Evolutionary conservation across 2,113 vertebrate species (phyloP).

Genomic region (Eubucco bourcierii): DNA sequence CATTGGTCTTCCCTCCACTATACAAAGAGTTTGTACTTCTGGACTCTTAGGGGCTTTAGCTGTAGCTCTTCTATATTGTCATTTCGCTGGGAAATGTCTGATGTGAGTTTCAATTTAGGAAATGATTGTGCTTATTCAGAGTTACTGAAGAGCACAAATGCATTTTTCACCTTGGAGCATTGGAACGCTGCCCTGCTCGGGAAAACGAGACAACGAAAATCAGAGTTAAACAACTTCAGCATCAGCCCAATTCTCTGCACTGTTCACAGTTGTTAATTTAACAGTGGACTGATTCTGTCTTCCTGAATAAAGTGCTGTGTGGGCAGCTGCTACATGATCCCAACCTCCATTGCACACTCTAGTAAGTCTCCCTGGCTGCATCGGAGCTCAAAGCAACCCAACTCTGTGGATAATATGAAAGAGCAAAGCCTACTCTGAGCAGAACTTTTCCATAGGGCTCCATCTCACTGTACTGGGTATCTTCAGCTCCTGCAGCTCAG

Average conservation of each 20-base stretch:
- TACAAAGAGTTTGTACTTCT: not conserved
- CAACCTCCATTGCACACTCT: not conserved
- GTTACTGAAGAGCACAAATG: constrained; percentile 12
- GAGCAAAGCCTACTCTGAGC: rapidly evolving
- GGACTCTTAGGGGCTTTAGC: not conserved
- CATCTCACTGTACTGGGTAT: not conserved
- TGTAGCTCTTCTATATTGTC: not conserved
- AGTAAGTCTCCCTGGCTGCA: not conserved
- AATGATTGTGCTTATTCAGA: constrained; percentile 18
- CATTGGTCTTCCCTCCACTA: rapidly evolving
- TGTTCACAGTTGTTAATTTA: constrained; percentile 27
- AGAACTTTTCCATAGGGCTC: not conserved
- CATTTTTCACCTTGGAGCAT: constrained; percentile 1
- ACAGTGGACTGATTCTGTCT: not conserved
- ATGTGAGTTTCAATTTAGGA: not conserved
- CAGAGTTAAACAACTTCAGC: constrained; percentile 3
- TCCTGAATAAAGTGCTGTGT: not conserved
- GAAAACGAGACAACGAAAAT: not conserved
- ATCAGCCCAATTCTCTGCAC: not conserved
- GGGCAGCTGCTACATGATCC: not conserved
- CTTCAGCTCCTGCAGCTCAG: not conserved
- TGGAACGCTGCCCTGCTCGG: not conserved
- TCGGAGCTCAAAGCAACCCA: rapidly evolving
- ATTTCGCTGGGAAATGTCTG: constrained; percentile 15
- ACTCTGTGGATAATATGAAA: not conserved